These are phyloP conservation scores for Lerema accius DNA, from an alignment of 1,140 invertebrate genomes.

Conservation along the genomic window DNA sequence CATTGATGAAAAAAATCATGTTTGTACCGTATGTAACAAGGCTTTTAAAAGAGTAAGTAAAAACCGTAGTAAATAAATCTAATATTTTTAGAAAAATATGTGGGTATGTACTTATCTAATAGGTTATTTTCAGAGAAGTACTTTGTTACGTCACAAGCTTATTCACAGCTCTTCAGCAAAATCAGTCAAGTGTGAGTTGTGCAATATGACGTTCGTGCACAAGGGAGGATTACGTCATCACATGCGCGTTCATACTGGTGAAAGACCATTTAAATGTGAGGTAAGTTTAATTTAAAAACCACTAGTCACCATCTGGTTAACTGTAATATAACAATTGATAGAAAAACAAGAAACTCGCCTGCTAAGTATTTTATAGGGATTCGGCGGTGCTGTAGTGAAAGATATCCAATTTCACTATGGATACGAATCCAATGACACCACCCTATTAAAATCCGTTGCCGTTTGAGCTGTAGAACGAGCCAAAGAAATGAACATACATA, in stretches of 20 bases:
- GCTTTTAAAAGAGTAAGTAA: constrained; percentile 57
- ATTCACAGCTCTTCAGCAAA: constrained; percentile 53
- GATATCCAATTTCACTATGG: no score
- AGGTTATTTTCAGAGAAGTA: constrained; percentile 45
- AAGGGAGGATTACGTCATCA: constrained; percentile 50
- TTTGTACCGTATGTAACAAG: constrained; percentile 55
- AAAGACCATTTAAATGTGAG: constrained; percentile 64
- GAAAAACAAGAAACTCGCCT: no score
- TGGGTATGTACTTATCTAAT: not conserved
- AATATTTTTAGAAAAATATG: no score
- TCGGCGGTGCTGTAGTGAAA: no score
- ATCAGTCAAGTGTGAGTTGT: constrained; percentile 52
- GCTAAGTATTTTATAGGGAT: no score
- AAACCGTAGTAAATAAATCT: no score
- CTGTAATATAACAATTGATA: no score
- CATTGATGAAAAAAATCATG: constrained; percentile 38
- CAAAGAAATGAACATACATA: no score
- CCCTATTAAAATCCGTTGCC: no score
- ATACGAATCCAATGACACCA: no score
- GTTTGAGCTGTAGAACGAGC: no score
- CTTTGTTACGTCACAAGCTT: constrained; percentile 44
- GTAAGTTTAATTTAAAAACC: constrained; percentile 35
- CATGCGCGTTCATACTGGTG: constrained; percentile 59
- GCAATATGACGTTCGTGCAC: constrained; percentile 54
- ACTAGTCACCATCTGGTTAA: no score